A percentile compares a stretch with the other conserved stretches of the same genome.
Evolutionary conservation across 2,113 vertebrate species (phyloP).

Genomic region (Melospiza georgiana): DNA sequence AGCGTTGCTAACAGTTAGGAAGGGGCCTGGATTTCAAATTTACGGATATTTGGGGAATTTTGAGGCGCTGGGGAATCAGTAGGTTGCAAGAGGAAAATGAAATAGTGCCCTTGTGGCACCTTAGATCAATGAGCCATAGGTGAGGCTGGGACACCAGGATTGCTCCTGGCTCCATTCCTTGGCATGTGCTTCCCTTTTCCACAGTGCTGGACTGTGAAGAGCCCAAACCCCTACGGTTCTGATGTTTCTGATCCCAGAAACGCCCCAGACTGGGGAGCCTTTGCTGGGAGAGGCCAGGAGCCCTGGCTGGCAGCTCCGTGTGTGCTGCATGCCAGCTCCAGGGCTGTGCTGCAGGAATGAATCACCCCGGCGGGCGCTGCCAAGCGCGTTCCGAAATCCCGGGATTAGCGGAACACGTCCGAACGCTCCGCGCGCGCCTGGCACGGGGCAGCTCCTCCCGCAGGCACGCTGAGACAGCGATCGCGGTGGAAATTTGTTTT

Average conservation of each 20-base stretch:
- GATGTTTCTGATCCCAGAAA: background rate
- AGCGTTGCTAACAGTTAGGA: fast-evolving
- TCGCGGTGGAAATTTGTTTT: fast-evolving
- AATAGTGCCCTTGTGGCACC: fast-evolving
- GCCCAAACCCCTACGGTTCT: fast-evolving
- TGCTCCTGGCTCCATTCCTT: background rate
- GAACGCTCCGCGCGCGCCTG: background rate
- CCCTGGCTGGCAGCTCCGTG: background rate
- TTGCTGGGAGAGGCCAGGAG: background rate
- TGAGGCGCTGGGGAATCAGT: background rate
- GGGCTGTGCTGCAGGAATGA: background rate
- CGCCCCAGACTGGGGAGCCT: background rate
- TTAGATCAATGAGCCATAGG: fast-evolving
- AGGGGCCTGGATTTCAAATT: background rate
- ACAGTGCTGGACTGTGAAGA: fast-evolving
- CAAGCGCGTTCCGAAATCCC: background rate
- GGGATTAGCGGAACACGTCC: background rate
- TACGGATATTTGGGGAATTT: background rate
- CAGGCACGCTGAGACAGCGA: background rate
- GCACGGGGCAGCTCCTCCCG: background rate
- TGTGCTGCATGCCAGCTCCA: background rate
- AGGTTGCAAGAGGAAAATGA: background rate
- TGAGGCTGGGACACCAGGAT: background rate
- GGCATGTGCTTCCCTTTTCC: background rate
- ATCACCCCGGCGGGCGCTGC: background rate